Percentiles rank a stretch among this genome's conserved stretches.
phyloP scores from a whole-genome alignment of 2,888 invertebrate genomes.

The Rosalia funebris region DNA sequence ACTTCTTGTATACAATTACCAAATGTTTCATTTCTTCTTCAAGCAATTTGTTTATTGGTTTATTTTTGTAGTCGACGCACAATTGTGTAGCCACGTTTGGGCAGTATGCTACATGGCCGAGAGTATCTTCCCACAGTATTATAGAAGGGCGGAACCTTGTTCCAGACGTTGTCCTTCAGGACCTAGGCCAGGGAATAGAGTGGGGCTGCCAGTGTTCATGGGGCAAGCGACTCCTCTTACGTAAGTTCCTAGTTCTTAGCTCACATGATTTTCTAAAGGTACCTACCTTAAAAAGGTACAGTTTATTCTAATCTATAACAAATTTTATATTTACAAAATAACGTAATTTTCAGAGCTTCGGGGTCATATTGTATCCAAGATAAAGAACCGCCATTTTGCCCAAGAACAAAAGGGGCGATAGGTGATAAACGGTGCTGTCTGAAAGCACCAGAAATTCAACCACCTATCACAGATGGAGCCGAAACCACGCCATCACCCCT shows the following conservation, averaged over 20 bases:
- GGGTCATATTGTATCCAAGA: constrained; percentile 78
- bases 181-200: constrained; percentile 66
- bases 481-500: constrained; percentile 6
- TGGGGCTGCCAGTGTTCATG: constrained; percentile 71
- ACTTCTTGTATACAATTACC: too few species aligned
- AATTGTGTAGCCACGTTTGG: constrained; percentile 84
- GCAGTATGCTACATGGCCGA: constrained; percentile 83
- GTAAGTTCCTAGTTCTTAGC: too few species aligned
- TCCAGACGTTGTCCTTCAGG: constrained; percentile 78
- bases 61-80: constrained; percentile 67
- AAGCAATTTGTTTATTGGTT: constrained; percentile 1
- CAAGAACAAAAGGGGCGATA: constrained; percentile 64
- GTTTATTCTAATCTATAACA: too few species aligned
- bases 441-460: constrained; percentile 49
- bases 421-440: constrained; percentile 77
- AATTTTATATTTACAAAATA: too few species aligned
- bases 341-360: constrained; percentile 69
- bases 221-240: constrained; percentile 79
- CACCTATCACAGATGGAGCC: constrained; percentile 33
- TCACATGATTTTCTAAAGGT: too few species aligned
- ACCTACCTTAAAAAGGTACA: too few species aligned
- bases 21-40: too few species aligned
- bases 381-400: constrained; percentile 77
- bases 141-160: constrained; percentile 74
- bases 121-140: constrained; percentile 71